phyloP scores from a whole-genome alignment of 2,797 vertebrate species.

The Malacoraja senta region DNA sequence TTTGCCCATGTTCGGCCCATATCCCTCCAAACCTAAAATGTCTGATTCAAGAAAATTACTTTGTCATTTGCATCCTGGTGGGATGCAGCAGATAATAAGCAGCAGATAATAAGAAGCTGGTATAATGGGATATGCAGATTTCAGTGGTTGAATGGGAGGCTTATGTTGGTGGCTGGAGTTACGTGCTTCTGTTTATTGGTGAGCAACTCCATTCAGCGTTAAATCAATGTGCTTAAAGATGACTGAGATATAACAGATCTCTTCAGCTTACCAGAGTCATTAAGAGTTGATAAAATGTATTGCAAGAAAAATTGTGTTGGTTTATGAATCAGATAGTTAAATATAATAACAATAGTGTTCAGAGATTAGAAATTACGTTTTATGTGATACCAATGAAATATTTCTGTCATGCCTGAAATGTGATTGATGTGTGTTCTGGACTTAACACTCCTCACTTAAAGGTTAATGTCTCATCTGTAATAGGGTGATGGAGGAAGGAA shows the following conservation, averaged over 20 bases:
- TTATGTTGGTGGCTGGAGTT: not conserved
- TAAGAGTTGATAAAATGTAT: not conserved
- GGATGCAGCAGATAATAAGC: no score
- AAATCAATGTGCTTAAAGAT: not conserved
- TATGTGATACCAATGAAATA: not conserved
- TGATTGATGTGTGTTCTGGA: not conserved
- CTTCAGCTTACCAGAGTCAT: not conserved
- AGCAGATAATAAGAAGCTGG: not conserved
- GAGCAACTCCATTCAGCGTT: not conserved
- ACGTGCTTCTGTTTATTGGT: not conserved
- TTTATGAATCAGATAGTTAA: not conserved
- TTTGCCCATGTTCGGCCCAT: no score
- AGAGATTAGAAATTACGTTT: constrained; percentile 10
- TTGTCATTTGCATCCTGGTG: no score
- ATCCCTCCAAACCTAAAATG: no score
- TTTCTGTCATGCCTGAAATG: not conserved
- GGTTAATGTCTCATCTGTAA: no score
- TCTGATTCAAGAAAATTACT: no score
- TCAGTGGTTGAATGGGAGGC: not conserved
- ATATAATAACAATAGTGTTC: constrained; percentile 14
- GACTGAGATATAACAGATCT: not conserved
- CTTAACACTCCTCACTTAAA: not conserved
- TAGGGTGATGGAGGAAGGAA: no score
- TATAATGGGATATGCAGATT: not conserved
- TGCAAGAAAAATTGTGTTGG: not conserved